A percentile compares a stretch with the other conserved stretches of the same genome.
Conservation (phyloP, 2,113 vertebrate genomes). For the Asarcornis scutulata region DNA sequence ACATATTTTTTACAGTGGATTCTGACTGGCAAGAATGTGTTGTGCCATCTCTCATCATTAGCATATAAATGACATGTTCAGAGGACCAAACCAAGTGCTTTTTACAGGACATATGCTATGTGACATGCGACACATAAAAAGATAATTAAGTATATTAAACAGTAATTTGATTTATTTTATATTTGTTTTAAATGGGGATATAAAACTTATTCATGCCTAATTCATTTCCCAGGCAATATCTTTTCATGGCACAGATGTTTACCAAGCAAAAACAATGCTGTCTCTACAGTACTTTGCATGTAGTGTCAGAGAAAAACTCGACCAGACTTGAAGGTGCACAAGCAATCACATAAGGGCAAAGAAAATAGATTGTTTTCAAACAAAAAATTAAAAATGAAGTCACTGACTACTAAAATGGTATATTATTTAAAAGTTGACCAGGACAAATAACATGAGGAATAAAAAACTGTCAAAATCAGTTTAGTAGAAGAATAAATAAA, state of each 20-base stretch:
- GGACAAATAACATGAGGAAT: not conserved
- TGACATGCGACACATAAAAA: conserved; percentile 37
- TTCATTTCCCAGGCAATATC: conserved; percentile 41
- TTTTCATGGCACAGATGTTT: conserved; percentile 24
- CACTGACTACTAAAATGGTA: not conserved
- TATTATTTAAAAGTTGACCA: not conserved
- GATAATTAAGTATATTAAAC: conserved; percentile 62
- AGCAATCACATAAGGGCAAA: not conserved
- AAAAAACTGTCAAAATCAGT: not conserved
- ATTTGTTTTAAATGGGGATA: conserved; percentile 42
- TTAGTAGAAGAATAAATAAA: not conserved
- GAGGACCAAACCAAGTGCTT: conserved; percentile 23
- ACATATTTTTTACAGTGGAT: not conserved
- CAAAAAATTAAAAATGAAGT: not conserved
- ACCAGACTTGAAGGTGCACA: not conserved
- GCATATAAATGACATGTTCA: conserved; percentile 37
- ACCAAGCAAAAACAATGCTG: not conserved
- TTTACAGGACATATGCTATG: conserved; percentile 52
- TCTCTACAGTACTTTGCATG: not conserved
- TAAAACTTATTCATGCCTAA: conserved; percentile 22
- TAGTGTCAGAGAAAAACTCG: not conserved
- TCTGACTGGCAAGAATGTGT: not conserved
- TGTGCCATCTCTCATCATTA: conserved; percentile 67
- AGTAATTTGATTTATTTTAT: conserved; percentile 69
- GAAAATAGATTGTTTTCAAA: not conserved